These are phyloP conservation scores for Aurelia sp. DNA, from an alignment of 30 jellyfish, hydroid and myxozoan species.

Conservation along the genomic window DNA sequence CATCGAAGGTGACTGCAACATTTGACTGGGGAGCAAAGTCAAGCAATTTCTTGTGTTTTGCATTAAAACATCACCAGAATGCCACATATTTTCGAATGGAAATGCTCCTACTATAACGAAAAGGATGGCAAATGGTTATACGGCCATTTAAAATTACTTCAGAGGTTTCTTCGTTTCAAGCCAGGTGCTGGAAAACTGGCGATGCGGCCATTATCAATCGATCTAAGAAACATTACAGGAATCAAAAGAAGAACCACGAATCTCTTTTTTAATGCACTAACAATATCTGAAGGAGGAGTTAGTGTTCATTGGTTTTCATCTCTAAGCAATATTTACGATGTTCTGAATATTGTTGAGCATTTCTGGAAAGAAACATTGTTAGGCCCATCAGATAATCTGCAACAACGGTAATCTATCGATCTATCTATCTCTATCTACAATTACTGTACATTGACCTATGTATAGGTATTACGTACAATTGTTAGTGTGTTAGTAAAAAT, in stretches of 20 bases:
- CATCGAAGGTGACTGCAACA: too few species aligned
- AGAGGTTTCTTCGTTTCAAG: slow-evolving; percentile 24
- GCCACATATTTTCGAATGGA: slow-evolving; percentile 65
- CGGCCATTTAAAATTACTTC: slow-evolving; percentile 41
- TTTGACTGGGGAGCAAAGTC: too few species aligned
- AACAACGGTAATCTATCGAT: too few species aligned
- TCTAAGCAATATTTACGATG: slow-evolving; percentile 46
- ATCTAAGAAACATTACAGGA: slow-evolving; percentile 19
- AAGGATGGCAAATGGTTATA: slow-evolving; percentile 48
- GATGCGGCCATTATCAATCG: slow-evolving; percentile 19
- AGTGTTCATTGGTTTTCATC: slow-evolving; percentile 73
- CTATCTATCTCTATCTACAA: too few species aligned
- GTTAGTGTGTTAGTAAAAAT: too few species aligned
- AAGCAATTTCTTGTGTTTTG: too few species aligned
- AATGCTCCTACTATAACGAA: slow-evolving; percentile 39
- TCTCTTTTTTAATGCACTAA: slow-evolving; percentile 20
- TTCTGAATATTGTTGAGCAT: slow-evolving; percentile 55
- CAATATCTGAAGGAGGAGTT: slow-evolving; percentile 15
- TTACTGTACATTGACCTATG: too few species aligned
- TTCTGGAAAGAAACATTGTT: slow-evolving; percentile 63
- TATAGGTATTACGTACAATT: too few species aligned
- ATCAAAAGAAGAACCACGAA: slow-evolving; percentile 38
- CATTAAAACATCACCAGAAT: not conserved
- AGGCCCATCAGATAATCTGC: slow-evolving; percentile 10
- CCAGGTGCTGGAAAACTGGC: slow-evolving; percentile 39